Base-by-base conservation (phyloP, 2,888 invertebrate species). In the Epirrita christyi region DNA sequence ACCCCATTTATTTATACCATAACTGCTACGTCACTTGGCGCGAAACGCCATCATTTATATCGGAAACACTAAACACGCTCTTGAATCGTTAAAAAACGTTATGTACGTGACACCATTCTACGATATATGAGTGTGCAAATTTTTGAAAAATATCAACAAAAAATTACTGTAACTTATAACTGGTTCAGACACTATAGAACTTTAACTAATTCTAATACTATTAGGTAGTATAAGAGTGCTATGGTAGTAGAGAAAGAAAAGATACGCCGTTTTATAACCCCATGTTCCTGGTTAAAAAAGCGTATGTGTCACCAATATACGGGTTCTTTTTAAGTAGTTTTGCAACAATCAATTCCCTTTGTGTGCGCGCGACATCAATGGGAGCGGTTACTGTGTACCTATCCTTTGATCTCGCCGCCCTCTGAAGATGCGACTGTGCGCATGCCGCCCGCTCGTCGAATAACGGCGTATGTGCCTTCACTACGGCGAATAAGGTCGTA, bases 311-410 rank as follows among this genome's bases (percentile, higher is more conserved):
- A 88, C 85, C 84, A 83, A 86, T 86, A 84, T 78, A n/a, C n/a
- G 73, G 15, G 48, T 61, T 61, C 59, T 66, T 21, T 32, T 75
- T 78, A 83, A 80, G 83, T 65, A 87, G 86, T 84, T 89, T 89
- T 86, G 89, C 90, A 90, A 90, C 90, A 91, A 91, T 91, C 90
- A 90, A 90, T 91, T 88, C 88, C 85, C 91, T 91, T 91, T 91
- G 91, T 90, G 85, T 89, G 83, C 79, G 83, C 79, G 81, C 87
- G 87, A 91, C 90, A 90, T 91, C 91, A 91, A 91, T 91, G 86
- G 87, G 76, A 89, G 88, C 90, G 88, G 90, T 88, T 86, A 84
- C 86, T 88, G 85, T 90, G 88, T 88, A 86, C 86, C 86, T 88
- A 85, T 87, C 89, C 89, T 91, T 90, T 91, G 91, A 91, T 90